phyloP scores from a whole-genome alignment of 2,888 invertebrate species.

The Linyphia triangularis region DNA sequence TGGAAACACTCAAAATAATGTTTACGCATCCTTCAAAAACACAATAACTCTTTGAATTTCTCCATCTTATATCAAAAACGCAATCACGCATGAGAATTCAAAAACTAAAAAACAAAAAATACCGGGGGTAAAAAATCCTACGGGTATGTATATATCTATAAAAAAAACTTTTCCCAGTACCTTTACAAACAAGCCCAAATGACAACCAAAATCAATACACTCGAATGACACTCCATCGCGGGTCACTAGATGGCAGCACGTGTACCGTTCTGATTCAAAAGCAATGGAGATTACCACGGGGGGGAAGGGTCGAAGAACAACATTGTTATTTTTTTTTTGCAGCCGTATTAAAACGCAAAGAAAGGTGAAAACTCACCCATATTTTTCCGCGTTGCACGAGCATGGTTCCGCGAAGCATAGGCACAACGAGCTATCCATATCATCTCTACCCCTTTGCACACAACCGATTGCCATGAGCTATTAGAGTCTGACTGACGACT shows the following conservation, averaged over 20 bases:
- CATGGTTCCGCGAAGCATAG: slow-evolving; percentile 69
- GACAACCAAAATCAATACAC: slow-evolving; percentile 70
- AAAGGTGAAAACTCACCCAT: slow-evolving; percentile 56
- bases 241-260: slow-evolving; percentile 68
- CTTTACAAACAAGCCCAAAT: slow-evolving; percentile 72
- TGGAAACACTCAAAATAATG: too few species aligned
- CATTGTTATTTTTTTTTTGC: slow-evolving; percentile 29
- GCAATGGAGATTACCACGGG: slow-evolving; percentile 3
- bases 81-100: not conserved
- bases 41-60: too few species aligned
- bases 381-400: slow-evolving; percentile 60
- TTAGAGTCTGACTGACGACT: slow-evolving; percentile 74
- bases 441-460: slow-evolving; percentile 59
- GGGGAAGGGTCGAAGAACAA: not conserved
- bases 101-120: not conserved
- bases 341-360: slow-evolving; percentile 28
- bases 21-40: not conserved
- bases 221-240: not conserved
- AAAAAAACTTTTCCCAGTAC: slow-evolving; percentile 61
- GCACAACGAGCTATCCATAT: slow-evolving; percentile 72
- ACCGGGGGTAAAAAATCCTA: not conserved
- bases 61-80: not conserved
- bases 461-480: slow-evolving; percentile 73
- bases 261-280: slow-evolving; percentile 4
- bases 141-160: too few species aligned